Percentiles rank a stretch among this genome's conserved stretches.
phyloP scores from a whole-genome alignment of 2,888 invertebrate genomes.

The Brenthis daphne region DNA sequence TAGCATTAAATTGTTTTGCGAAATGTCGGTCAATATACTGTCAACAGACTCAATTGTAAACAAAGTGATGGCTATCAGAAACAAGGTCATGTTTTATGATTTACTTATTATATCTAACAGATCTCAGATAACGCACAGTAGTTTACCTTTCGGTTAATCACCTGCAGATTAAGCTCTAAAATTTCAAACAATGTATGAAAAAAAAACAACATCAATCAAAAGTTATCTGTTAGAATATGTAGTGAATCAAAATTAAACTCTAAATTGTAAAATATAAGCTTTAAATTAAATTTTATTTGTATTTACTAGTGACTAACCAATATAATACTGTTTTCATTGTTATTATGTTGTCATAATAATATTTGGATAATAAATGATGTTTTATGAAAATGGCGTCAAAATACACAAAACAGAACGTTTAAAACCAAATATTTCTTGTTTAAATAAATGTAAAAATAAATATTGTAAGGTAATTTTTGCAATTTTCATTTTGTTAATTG shows the following conservation, averaged over 20 bases:
- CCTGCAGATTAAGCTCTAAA: not conserved
- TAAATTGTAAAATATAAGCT: not conserved
- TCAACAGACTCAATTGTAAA: too few relatives aligned
- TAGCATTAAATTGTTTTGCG: too few relatives aligned
- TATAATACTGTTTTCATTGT: slow-evolving; percentile 40
- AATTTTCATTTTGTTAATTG: too few relatives aligned
- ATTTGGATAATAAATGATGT: too few relatives aligned
- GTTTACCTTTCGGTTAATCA: slow-evolving; percentile 32
- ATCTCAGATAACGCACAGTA: slow-evolving; percentile 25
- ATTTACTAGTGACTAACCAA: too few relatives aligned
- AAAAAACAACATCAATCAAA: slow-evolving; percentile 44
- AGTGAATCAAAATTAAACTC: slow-evolving; percentile 17
- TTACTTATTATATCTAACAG: slow-evolving; percentile 22
- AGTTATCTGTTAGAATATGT: slow-evolving; percentile 38
- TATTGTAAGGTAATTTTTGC: too few relatives aligned
- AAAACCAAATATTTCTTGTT: too few relatives aligned
- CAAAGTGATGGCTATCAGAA: too few relatives aligned
- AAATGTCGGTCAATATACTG: too few relatives aligned
- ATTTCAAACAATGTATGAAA: not conserved
- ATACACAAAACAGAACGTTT: too few relatives aligned
- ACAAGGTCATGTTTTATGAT: not conserved
- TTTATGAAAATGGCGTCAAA: too few relatives aligned
- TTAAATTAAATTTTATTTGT: slow-evolving; percentile 27
- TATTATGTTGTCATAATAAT: slow-evolving; percentile 27
- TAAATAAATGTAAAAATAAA: too few relatives aligned